Evolutionary conservation across 2,888 invertebrate genomes (phyloP).

Genomic region (Acleris holmiana): DNA sequence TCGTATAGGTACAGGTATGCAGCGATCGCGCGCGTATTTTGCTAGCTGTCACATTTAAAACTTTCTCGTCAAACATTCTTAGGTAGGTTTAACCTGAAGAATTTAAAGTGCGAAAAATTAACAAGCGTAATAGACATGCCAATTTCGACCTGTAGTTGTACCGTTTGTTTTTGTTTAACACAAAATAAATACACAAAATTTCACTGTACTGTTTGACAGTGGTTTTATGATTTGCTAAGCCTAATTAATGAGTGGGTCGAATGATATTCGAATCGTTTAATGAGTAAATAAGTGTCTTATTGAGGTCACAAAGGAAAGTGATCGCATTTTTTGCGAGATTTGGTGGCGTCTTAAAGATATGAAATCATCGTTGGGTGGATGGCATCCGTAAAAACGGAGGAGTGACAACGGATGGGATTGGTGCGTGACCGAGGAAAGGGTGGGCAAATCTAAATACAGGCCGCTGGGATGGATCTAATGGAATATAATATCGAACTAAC

Average conservation of each 20-base stretch:
- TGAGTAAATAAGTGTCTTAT: slow-evolving; percentile 43
- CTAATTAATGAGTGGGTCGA: slow-evolving; percentile 45
- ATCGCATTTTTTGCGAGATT: slow-evolving; percentile 41
- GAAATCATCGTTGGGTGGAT: no score
- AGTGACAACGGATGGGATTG: no score
- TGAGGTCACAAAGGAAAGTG: slow-evolving; percentile 41
- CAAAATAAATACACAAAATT: neutral
- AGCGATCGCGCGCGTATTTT: slow-evolving; percentile 45
- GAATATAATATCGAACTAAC: no score
- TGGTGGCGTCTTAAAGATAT: neutral
- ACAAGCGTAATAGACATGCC: slow-evolving; percentile 1
- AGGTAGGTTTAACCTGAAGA: neutral
- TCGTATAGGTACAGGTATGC: slow-evolving; percentile 25
- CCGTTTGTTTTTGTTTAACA: neutral
- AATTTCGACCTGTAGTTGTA: neutral
- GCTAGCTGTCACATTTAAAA: slow-evolving; percentile 32
- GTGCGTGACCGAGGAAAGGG: no score
- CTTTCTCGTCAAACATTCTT: slow-evolving; percentile 32
- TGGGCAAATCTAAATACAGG: no score
- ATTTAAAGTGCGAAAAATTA: slow-evolving; percentile 22
- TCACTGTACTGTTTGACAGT: neutral
- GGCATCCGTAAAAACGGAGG: no score
- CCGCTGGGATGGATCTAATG: no score
- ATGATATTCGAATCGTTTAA: slow-evolving; percentile 43
- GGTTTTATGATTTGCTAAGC: slow-evolving; percentile 15